phyloP scores from a whole-genome alignment of 1,140 invertebrate species.

The Pseudachorutes palmiensis region DNA sequence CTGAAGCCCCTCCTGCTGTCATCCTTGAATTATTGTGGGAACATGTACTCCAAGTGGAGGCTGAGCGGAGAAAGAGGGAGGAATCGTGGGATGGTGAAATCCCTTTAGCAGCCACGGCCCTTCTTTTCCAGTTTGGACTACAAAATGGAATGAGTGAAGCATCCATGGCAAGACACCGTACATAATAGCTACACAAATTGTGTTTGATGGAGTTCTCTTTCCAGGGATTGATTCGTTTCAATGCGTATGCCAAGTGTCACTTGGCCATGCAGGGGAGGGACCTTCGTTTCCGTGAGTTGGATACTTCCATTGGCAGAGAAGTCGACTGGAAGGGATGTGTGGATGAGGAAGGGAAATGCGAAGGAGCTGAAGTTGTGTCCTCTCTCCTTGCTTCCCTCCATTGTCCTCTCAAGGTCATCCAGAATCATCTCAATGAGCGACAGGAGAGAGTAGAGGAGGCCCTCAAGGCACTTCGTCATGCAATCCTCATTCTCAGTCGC shows the following conservation, averaged over 20 bases:
- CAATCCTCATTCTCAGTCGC: constrained; percentile 23
- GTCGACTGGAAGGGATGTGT: neutral
- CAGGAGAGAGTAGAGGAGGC: constrained; percentile 25
- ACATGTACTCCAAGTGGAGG: constrained; percentile 20
- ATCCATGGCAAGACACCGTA: constrained; percentile 15
- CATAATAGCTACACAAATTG: neutral
- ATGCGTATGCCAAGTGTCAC: constrained; percentile 28
- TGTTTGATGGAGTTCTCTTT: neutral
- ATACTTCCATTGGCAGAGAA: neutral
- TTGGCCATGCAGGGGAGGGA: constrained; percentile 14
- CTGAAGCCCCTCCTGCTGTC: constrained; percentile 21
- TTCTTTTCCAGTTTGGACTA: constrained; percentile 33
- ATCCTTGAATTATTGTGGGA: constrained; percentile 33
- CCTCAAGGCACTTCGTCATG: constrained; percentile 25
- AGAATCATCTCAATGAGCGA: constrained; percentile 31
- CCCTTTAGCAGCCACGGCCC: constrained; percentile 28
- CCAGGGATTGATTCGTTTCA: constrained; percentile 31
- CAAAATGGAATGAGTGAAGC: constrained; percentile 35
- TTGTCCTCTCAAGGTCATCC: constrained; percentile 9
- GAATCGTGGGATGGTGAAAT: constrained; percentile 27
- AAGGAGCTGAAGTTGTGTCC: neutral
- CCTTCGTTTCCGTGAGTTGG: constrained; percentile 16
- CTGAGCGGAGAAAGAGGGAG: constrained; percentile 9
- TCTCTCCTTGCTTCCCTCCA: neutral
- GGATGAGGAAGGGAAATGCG: neutral